Conservation (phyloP, 2,888 invertebrate species). For the Dryococelus australis region DNA sequence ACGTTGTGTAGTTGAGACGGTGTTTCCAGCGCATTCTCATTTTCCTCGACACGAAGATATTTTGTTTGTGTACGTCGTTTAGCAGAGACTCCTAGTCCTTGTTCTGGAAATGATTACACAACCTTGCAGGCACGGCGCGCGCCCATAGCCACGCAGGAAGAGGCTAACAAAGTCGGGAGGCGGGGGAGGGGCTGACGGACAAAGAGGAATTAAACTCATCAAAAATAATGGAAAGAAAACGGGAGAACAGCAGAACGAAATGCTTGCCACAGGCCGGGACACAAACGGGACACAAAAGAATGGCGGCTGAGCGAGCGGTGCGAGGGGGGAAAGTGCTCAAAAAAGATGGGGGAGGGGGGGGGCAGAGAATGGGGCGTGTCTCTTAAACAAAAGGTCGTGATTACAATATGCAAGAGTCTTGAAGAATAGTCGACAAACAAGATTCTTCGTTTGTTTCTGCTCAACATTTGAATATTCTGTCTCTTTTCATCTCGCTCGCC, state of each 20-base stretch:
- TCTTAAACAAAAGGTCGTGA: slow-evolving; percentile 29
- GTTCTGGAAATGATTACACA: background rate
- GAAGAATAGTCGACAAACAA: slow-evolving; percentile 19
- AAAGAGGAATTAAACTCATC: slow-evolving; percentile 16
- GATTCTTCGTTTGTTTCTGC: slow-evolving; percentile 30
- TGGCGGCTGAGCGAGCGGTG: background rate
- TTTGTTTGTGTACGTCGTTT: background rate
- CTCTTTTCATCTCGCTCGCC: slow-evolving; percentile 16
- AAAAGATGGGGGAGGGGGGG: slow-evolving; percentile 12
- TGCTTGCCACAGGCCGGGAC: slow-evolving; percentile 5
- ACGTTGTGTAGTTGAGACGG: background rate
- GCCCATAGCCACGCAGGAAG: background rate
- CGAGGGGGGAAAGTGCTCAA: background rate
- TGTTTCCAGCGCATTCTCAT: background rate
- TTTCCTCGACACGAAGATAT: background rate
- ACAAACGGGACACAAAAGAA: slow-evolving; percentile 5
- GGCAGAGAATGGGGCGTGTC: background rate
- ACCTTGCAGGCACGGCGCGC: background rate
- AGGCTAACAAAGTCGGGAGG: background rate
- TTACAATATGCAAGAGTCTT: slow-evolving; percentile 17
- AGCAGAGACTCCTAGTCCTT: background rate
- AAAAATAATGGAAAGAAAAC: slow-evolving; percentile 16
- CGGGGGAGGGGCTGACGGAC: background rate
- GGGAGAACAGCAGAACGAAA: background rate
- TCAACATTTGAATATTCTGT: slow-evolving; percentile 18